These are phyloP conservation scores for Uloborus plumipes DNA, from an alignment of 2,888 invertebrate species.

Conservation along the genomic window DNA sequence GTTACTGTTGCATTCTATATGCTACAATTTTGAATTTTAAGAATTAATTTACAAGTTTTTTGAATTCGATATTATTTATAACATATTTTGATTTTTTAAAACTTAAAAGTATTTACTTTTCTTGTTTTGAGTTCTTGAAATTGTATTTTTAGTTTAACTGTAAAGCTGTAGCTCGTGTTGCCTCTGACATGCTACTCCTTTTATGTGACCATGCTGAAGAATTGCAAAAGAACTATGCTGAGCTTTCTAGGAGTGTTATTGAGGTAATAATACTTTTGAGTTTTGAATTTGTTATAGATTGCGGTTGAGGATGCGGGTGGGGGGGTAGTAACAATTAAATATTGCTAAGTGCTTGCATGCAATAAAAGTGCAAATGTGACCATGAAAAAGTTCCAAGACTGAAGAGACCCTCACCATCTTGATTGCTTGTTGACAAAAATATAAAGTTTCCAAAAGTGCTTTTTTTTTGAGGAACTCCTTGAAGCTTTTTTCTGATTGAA, in stretches of 20 bases:
- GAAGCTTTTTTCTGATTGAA: neutral
- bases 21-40: no score
- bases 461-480: neutral
- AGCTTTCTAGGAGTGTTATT: slow-evolving; percentile 78
- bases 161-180: slow-evolving; percentile 85
- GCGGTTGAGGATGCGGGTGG: no score
- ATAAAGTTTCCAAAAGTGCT: neutral
- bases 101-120: neutral
- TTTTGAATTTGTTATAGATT: neutral
- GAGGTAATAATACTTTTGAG: slow-evolving; percentile 71
- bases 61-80: no score
- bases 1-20: neutral
- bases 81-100: no score
- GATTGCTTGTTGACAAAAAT: neutral
- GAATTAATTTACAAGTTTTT: neutral
- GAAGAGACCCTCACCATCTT: no score
- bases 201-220: slow-evolving; percentile 84
- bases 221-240: slow-evolving; percentile 81
- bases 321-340: neutral
- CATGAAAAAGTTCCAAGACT: no score
- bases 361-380: no score
- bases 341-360: neutral
- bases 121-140: neutral
- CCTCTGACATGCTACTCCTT: slow-evolving; percentile 84
- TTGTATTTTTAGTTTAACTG: slow-evolving; percentile 79